Evolutionary conservation across 2,888 invertebrate genomes (phyloP), one percentile per base, ranked within the genome.

Genomic region (Isotomurus palustris): DNA sequence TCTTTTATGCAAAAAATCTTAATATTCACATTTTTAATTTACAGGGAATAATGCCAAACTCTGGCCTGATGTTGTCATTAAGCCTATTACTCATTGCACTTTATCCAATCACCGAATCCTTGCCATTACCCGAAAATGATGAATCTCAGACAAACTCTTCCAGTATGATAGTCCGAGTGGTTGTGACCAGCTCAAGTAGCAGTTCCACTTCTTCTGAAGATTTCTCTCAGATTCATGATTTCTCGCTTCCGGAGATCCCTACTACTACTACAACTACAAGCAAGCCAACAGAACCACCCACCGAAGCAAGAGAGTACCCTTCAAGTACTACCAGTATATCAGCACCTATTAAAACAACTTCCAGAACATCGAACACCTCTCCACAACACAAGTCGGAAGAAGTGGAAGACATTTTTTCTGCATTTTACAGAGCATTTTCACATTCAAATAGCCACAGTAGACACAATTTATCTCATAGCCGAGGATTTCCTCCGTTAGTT

Each of bases 381-480:
- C 32, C 32, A 32, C 32, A 32, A 14, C n/a, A 44, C 6, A 8
- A 6, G 44, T 6, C 22, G n/a, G 24, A 49, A 28, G 19, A 49
- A 17, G 49, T 49, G 8, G 49, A n/a, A 81, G 85, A 69, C 43
- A 68, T 69, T 55, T 69, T 69, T 53, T 66, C 66, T 3, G 65
- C 60, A 14, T 69, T 69, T 64, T 69, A 69, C 53, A 51, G 60
- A 35, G 67, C 65, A 41, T 69, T 69, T 51, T 48, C 64, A 17
- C 51, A 65, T n/a, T n/a, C n/a, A n/a, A n/a, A n/a, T n/a, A n/a
- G n/a, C n/a, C n/a, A n/a, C n/a, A n/a, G n/a, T n/a, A n/a, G n/a
- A n/a, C n/a, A n/a, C n/a, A n/a, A n/a, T n/a, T n/a, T n/a, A n/a
- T n/a, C n/a, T n/a, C n/a, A n/a, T n/a, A n/a, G n/a, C n/a, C n/a